phyloP scores from a whole-genome alignment of 1,140 invertebrate species.

The Halictus rubicundus region DNA sequence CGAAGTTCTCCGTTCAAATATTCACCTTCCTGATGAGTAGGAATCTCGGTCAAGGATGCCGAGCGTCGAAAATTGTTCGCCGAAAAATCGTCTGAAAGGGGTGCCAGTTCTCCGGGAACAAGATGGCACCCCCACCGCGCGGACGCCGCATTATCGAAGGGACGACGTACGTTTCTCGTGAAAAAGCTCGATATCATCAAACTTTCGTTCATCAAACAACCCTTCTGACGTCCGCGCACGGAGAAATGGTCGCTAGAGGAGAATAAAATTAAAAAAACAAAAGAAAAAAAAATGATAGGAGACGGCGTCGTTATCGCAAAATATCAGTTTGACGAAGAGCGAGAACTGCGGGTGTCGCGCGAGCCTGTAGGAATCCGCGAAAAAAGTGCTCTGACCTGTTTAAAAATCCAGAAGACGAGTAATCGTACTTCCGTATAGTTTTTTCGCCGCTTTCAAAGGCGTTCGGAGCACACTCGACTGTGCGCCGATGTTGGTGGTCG shows the following conservation, averaged over 20 bases:
- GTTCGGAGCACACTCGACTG: neutral
- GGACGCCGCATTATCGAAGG: constrained; percentile 24
- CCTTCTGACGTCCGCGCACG: constrained; percentile 19
- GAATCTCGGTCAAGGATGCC: constrained; percentile 12
- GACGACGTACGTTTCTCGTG: constrained; percentile 6
- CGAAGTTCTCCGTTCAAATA: neutral
- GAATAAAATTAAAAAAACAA: no score
- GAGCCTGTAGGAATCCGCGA: constrained; percentile 4
- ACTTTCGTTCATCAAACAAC: neutral
- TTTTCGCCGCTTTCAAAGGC: constrained; percentile 28
- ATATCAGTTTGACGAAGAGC: constrained; percentile 33
- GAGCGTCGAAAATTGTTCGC: neutral
- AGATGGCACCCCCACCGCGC: neutral
- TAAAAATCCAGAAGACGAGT: constrained; percentile 9
- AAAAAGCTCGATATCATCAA: constrained; percentile 2
- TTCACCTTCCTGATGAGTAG: neutral
- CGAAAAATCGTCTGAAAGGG: neutral
- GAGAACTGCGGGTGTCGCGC: constrained; percentile 29
- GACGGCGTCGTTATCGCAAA: constrained; percentile 4
- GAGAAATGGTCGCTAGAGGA: neutral
- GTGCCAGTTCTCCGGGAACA: neutral
- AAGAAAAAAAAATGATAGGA: neutral
- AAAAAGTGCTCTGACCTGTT: constrained; percentile 40
- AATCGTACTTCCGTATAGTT: constrained; percentile 37
- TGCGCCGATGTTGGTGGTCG: neutral